phyloP scores from a whole-genome alignment of 1,140 invertebrate species.

The Campoletis sonorensis region DNA sequence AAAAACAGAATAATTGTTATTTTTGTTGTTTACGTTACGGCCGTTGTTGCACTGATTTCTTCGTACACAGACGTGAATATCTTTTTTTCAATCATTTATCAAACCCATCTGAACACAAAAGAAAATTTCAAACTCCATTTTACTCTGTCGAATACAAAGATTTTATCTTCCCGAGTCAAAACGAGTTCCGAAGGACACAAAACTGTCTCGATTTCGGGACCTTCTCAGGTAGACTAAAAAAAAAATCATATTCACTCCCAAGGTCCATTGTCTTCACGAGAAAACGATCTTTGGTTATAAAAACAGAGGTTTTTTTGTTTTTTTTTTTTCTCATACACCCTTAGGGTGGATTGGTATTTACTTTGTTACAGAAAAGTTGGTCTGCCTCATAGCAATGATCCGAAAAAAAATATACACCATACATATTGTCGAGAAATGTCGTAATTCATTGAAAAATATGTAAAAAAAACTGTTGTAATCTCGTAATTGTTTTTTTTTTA shows the following conservation, averaged over 20 bases:
- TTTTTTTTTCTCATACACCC: background rate
- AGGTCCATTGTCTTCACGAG: slow-evolving; percentile 15
- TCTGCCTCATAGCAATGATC: no score
- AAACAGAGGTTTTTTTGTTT: background rate
- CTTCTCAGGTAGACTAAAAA: slow-evolving; percentile 21
- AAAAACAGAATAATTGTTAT: no score
- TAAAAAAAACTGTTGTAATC: no score
- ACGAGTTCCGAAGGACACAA: background rate
- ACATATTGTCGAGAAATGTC: no score
- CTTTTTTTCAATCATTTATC: background rate
- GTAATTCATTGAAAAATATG: no score
- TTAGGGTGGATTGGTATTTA: background rate
- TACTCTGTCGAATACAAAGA: background rate
- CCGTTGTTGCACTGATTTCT: no score
- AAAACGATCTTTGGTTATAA: background rate
- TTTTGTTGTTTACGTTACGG: no score
- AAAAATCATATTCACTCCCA: slow-evolving; percentile 14
- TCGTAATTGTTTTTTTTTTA: no score
- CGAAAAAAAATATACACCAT: no score
- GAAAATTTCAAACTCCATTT: background rate
- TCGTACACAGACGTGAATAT: no score
- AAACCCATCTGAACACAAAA: background rate
- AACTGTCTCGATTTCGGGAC: slow-evolving; percentile 11
- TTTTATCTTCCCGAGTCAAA: background rate
- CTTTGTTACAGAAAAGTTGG: background rate